Percentiles rank a stretch among this genome's conserved stretches.
These are phyloP conservation scores for Pachypeltis micranthus DNA, from an alignment of 1,140 invertebrate genomes.

Conservation along the genomic window DNA sequence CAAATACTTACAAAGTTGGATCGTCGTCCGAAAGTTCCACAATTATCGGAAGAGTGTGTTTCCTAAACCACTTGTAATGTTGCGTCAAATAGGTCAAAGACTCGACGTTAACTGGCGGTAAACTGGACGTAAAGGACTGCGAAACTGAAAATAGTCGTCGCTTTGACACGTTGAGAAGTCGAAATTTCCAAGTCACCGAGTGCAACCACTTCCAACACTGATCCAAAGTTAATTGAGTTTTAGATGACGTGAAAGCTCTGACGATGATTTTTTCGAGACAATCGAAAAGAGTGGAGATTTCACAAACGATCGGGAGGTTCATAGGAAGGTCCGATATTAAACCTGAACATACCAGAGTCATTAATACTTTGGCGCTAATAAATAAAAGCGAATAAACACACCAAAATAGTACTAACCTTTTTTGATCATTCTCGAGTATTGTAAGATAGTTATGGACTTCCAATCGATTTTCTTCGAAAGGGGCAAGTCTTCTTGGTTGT, in stretches of 20 bases:
- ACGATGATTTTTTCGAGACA: slow-evolving; percentile 18
- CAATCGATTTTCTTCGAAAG: slow-evolving; percentile 15
- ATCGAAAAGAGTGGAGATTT: slow-evolving; percentile 5
- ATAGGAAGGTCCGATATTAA: slow-evolving; percentile 2
- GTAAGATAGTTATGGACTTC: slow-evolving; percentile 27
- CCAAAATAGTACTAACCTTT: slow-evolving; percentile 27
- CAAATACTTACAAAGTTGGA: slow-evolving; percentile 9
- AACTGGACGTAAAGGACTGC: background rate
- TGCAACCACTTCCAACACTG: slow-evolving; percentile 14
- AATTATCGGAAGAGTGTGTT: slow-evolving; percentile 22
- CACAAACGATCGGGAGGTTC: slow-evolving; percentile 7
- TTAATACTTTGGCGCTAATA: too few relatives aligned
- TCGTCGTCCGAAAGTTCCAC: background rate
- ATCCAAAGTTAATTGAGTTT: background rate
- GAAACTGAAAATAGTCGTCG: slow-evolving; percentile 8
- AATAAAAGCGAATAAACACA: slow-evolving; percentile 4
- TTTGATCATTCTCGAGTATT: slow-evolving; percentile 33
- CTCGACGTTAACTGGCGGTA: slow-evolving; percentile 18
- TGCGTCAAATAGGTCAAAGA: slow-evolving; percentile 14
- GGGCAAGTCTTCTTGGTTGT: background rate
- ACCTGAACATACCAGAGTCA: too few relatives aligned
- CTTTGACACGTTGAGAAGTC: background rate
- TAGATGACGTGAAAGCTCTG: background rate
- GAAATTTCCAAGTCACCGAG: slow-evolving; percentile 21
- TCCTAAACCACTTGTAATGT: slow-evolving; percentile 26